Percentiles rank a stretch among this genome's conserved stretches.
These are phyloP conservation scores for Drosophila ambigua DNA, from an alignment of 1,140 invertebrate genomes.

Conservation along the genomic window DNA sequence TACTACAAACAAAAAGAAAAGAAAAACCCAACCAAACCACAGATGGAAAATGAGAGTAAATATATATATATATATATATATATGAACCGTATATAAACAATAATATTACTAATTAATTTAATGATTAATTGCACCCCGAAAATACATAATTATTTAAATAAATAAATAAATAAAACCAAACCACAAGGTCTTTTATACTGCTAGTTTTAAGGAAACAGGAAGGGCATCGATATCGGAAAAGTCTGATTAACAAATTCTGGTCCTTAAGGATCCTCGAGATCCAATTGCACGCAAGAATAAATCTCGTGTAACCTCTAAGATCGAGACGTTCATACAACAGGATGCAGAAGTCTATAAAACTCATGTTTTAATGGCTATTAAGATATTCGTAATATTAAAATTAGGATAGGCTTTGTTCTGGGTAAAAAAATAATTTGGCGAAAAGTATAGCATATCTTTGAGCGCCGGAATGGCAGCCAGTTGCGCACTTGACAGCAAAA, in stretches of 20 bases:
- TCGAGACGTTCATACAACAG: too few relatives aligned
- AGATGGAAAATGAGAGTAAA: slow-evolving; percentile 50
- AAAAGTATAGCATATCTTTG: slow-evolving; percentile 43
- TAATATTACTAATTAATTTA: slow-evolving; percentile 83
- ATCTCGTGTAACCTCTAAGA: too few relatives aligned
- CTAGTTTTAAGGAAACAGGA: too few relatives aligned
- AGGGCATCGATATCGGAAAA: background rate
- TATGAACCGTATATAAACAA: slow-evolving; percentile 82
- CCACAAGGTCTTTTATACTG: background rate
- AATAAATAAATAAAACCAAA: slow-evolving; percentile 76
- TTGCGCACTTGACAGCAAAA: slow-evolving; percentile 50
- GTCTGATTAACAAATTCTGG: too few relatives aligned
- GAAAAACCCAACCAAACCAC: slow-evolving; percentile 33
- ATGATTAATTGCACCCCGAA: slow-evolving; percentile 82
- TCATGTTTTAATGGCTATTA: background rate
- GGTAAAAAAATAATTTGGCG: slow-evolving; percentile 41
- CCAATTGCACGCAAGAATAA: too few relatives aligned
- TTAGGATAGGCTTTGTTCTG: too few relatives aligned
- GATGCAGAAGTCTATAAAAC: too few relatives aligned
- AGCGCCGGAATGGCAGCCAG: slow-evolving; percentile 23
- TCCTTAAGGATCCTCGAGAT: too few relatives aligned
- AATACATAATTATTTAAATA: slow-evolving; percentile 83
- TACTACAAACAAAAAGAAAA: slow-evolving; percentile 24
- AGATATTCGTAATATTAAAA: background rate
- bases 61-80: slow-evolving; percentile 71